These are phyloP conservation scores for Akabosia matsudoensis DNA, from an alignment of 1,140 invertebrate species.

Conservation along the genomic window DNA sequence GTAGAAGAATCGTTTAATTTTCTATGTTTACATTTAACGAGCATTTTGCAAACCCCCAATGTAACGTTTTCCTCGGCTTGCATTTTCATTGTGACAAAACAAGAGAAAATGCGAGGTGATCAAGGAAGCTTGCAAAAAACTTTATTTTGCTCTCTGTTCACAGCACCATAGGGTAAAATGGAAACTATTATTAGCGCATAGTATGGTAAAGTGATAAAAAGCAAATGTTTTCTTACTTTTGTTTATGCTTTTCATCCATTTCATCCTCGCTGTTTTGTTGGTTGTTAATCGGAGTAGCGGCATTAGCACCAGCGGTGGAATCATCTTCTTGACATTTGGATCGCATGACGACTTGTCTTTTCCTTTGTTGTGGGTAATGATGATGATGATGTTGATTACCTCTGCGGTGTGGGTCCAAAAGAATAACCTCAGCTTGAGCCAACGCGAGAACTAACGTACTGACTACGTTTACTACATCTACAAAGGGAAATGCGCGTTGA, in stretches of 20 bases:
- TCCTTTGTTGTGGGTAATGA: neutral
- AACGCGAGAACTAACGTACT: neutral
- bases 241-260: neutral
- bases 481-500: neutral
- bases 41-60: too few species aligned
- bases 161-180: too few species aligned
- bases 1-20: too few species aligned
- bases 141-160: neutral
- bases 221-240: neutral
- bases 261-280: slow-evolving; percentile 23
- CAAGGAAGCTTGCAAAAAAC: neutral
- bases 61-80: too few species aligned
- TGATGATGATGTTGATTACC: neutral
- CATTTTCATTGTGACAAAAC: too few species aligned
- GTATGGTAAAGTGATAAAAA: neutral
- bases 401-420: neutral
- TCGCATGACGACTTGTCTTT: slow-evolving; percentile 1
- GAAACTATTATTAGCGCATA: neutral
- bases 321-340: slow-evolving; percentile 41
- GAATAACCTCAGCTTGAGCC: neutral
- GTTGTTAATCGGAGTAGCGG: neutral
- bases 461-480: neutral
- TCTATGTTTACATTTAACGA: too few species aligned
- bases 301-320: neutral
- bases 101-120: too few species aligned